Base-by-base conservation (phyloP, 1,140 invertebrate species). In the Aphidius gifuensis region DNA sequence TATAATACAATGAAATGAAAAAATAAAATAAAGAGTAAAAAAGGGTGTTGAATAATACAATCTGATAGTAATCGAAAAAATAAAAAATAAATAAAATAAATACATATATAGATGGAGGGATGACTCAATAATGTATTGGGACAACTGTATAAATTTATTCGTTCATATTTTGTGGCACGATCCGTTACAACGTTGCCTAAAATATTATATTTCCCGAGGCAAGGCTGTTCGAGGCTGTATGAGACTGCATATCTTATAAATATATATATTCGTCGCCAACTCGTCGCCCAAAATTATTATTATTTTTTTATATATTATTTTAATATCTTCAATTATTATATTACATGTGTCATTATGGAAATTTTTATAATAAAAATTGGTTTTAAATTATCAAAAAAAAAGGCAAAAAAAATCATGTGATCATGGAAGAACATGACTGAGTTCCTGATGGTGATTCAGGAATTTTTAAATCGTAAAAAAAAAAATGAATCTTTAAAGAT, bases 181-280 rank as follows among this genome's bases (percentile, higher is more conserved):
- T 42, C 57, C 46, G 46, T 48, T 59, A 49, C 57, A 48, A 38
- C 9, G 9, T 7, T 16, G 47, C 40, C 7, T 49, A 51, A 43
- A 40, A 38, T 48, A 51, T 54, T 38, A 60, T 54, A 60, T 21
- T 48, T 51, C 50, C 50, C n/a, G 23, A 53, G 62, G 58, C 62
- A 62, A 62, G 61, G 61, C 54, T 62, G 55, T 62, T 62, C 61
- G 61, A 62, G 61, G 61, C 39, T 47, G 61, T 54, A 11, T 39
- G 39, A 5, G 11, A 5, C 40, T 48, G 32, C 9, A 16, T 60
- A 16, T 6, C 21, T 11, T 60, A 21, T 50, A 32, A 32, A 32
- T 32, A 32, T 32, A 21, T 50, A 60, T 46, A 40, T 48, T 60
- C 16, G 39, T 9, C 16, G 45, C n/a, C 50, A 45, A 62, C 32